Evolutionary conservation across 2,113 vertebrate genomes (phyloP), one percentile per base, ranked within the genome.

Genomic region (Columbina picui): DNA sequence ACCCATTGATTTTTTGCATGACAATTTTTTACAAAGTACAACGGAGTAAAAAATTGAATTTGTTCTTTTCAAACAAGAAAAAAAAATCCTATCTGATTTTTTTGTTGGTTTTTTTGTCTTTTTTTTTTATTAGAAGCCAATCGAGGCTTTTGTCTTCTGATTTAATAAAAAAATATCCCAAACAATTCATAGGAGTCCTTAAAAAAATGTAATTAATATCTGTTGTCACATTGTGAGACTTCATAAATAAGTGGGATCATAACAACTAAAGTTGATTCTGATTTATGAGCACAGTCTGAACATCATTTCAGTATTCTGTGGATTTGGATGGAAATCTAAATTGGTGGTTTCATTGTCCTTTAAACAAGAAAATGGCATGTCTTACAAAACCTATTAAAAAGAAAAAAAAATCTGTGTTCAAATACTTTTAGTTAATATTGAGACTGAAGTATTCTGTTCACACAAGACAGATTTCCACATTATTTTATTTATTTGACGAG

Each of bases 1-100:
- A 6, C 1, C 10, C 32, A 8, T 8, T 38, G 38, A 65, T 1
- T 0, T 29, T 57, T 74, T 65, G 2, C 5, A 14, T 50, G 4
- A 41, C 3, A 55, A 20, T 2, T 15, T 75, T 65, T 83, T 29
- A 57, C 5, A 7, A 55, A 77, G 36, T 34, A 64, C 7, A 52
- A 3, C 17, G 7, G 10, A 3, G 17, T 45, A 45, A 45, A 45
- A 45, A 45, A 19, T 45, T 19, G 43, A 15, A 53, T 7, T 32
- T 57, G 9, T 43, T 70, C 9, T 81, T 89, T 74, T 32, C 53
- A 74, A 30, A 1, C 5, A 32, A 69, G 10, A 12, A 1, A 6
- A 3, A 36, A 45, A 13, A n/a, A 47, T 45, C 43, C 43, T 8
- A 45, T 17, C 18, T 19, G 43, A 2, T 45, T 45, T 45, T 43